Evolutionary conservation across 2,113 vertebrate species (phyloP), one percentile per base, ranked within the genome.

Genomic region (Oplegnathus fasciatus): DNA sequence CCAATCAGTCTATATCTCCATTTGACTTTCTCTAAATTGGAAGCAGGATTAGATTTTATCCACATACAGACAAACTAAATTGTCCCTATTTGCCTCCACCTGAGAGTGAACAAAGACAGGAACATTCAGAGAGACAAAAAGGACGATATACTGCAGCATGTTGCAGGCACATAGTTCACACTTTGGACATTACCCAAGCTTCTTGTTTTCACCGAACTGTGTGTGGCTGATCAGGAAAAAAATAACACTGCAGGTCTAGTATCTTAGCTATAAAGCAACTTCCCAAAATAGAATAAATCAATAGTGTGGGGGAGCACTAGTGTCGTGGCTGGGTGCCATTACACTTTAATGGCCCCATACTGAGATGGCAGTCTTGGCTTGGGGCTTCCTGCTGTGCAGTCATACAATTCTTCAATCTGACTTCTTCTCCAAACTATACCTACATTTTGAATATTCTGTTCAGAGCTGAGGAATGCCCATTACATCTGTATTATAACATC

Each of bases 201-300:
- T 40, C 34, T 28, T 48, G 11, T 58, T 67, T 18, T 5, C 22
- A 20, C 26, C 62, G 40, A 58, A 55, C 62, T 64, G 50, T 60
- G 64, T 46, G 68, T 44, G 40, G 48, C 40, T 34, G 75, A 76
- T 62, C 50, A 52, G 75, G 40, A 69, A 61, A 84, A 60, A 80
- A 78, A 85, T 24, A 71, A 72, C 34, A 80, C 69, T 40, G 55
- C 10, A 50, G 32, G 55, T 30, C 54, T 30, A 37, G 44, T 62
- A 46, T 46, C 44, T 77, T 80, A 71, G 70, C 75, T 15, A 30
- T 64, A 61, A 6, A 77, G 67, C 78, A 83, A 60, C 69, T 9
- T 82, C 86, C 62, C 30, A 40, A 82, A 91, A 92, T 81, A 85
- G 75, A 85, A 80, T 58, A 76, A 67, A 92, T 89, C 89, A 89